Evolutionary conservation across 2,888 invertebrate species (phyloP).

Genomic region (Eurytoma adleriae): DNA sequence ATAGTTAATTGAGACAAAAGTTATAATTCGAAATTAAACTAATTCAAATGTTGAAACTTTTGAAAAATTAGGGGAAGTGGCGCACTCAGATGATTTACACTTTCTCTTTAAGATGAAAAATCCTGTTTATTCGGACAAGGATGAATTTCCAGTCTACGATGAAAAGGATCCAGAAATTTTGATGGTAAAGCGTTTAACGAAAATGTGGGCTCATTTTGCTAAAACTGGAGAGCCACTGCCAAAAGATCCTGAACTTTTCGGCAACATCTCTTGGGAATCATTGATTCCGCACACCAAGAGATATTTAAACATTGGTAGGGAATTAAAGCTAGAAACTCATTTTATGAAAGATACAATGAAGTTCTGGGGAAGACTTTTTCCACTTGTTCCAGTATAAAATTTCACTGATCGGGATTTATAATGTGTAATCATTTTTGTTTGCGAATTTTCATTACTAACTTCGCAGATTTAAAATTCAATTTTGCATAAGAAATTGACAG

Average conservation of each 20-base stretch:
- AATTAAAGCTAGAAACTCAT: constrained; percentile 70
- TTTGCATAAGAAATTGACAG: no score
- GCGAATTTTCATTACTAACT: no score
- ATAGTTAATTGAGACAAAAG: no score
- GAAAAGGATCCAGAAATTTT: constrained; percentile 74
- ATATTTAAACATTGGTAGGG: constrained; percentile 71
- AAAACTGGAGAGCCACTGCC: constrained; percentile 77
- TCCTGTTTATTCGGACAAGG: constrained; percentile 63
- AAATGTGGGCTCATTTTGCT: constrained; percentile 75
- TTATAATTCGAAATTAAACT: constrained; percentile 37
- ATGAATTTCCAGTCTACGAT: constrained; percentile 72
- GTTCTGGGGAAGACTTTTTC: neutral
- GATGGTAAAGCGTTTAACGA: constrained; percentile 74
- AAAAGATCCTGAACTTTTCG: constrained; percentile 67
- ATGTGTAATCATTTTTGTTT: no score
- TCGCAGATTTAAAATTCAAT: no score
- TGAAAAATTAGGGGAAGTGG: constrained; percentile 69
- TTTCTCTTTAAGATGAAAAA: constrained; percentile 72
- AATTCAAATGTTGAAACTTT: no score
- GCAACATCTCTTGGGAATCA: constrained; percentile 72
- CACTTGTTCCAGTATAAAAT: no score
- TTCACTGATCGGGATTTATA: neutral
- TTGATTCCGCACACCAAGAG: constrained; percentile 65
- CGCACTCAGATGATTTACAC: constrained; percentile 77
- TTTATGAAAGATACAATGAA: constrained; percentile 68